These are phyloP conservation scores for Pristiophorus japonicus DNA, from an alignment of 2,113 vertebrate species.

Conservation along the genomic window DNA sequence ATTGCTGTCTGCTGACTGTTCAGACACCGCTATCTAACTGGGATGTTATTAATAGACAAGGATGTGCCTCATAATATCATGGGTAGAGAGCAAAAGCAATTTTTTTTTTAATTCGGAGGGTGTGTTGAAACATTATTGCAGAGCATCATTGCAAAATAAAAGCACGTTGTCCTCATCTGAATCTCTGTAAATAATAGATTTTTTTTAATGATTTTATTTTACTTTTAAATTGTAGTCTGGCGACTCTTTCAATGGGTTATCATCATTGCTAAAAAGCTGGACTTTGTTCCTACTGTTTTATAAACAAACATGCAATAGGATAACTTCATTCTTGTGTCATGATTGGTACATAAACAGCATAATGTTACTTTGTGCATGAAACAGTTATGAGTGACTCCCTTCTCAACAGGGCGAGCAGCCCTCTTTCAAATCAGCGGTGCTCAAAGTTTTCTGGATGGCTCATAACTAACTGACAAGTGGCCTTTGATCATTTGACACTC, in stretches of 20 bases:
- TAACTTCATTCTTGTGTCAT: neutral
- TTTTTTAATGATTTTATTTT: neutral
- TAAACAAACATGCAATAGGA: neutral
- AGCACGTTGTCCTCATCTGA: neutral
- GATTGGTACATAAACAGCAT: neutral
- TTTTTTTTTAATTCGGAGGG: neutral
- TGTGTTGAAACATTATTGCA: neutral
- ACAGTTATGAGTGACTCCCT: neutral
- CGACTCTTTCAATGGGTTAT: neutral
- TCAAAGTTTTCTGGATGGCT: neutral
- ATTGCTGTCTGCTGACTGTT: neutral
- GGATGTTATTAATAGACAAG: constrained; percentile 23
- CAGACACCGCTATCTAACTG: no score
- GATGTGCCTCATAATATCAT: constrained; percentile 10
- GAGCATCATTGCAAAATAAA: no score
- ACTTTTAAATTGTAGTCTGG: neutral
- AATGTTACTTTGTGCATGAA: neutral
- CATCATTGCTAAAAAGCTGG: neutral
- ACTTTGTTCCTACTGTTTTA: neutral
- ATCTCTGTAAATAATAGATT: neutral
- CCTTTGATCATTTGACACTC: neutral
- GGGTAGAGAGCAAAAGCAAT: neutral
- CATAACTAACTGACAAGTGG: neutral
- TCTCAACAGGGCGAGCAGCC: neutral
- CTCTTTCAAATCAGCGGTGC: neutral